These are phyloP conservation scores for Hemiprocne comata DNA, from an alignment of 2,113 vertebrate species.

Conservation along the genomic window DNA sequence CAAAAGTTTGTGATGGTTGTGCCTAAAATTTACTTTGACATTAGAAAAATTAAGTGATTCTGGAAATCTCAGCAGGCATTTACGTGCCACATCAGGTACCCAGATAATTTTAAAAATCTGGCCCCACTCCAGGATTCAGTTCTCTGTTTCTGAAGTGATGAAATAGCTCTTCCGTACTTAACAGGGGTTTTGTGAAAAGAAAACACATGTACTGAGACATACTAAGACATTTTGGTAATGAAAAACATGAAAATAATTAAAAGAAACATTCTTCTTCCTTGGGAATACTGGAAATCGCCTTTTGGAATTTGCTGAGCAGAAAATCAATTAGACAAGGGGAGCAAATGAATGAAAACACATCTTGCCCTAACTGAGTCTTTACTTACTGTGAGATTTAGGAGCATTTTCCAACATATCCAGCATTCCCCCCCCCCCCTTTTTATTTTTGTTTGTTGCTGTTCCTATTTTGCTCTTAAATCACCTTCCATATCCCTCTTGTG, in stretches of 20 bases:
- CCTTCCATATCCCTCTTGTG: not conserved
- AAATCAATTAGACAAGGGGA: not conserved
- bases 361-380: not conserved
- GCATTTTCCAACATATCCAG: not conserved
- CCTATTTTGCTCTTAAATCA: not conserved
- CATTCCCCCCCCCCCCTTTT: accelerated
- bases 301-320: slow-evolving; percentile 1
- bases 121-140: not conserved
- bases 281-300: not conserved
- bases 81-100: not conserved
- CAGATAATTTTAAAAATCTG: not conserved
- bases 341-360: not conserved
- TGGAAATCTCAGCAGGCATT: not conserved
- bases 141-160: not conserved
- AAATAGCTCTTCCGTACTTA: not conserved
- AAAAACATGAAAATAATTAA: not conserved
- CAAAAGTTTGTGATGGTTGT: not conserved
- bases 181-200: not conserved
- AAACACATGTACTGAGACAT: not conserved
- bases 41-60: not conserved
- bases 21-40: not conserved
- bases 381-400: not conserved
- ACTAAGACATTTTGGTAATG: not conserved
- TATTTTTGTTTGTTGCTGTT: too few relatives aligned
- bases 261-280: not conserved